phyloP scores from a whole-genome alignment of 2,113 vertebrate species.

The Furnarius figulus region DNA sequence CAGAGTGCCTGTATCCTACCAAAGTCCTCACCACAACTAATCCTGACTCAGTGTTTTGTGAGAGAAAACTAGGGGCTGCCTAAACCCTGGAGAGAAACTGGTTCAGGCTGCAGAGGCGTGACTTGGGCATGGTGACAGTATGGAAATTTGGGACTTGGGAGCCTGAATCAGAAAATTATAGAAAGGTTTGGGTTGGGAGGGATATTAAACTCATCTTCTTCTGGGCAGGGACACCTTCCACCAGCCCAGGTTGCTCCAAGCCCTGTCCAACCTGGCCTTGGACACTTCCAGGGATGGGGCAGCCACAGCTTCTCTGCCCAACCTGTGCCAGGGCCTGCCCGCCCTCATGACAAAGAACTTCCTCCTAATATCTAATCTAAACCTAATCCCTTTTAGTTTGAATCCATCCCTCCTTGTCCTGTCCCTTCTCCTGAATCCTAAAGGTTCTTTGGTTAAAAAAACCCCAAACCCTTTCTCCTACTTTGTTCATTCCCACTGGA shows the following conservation, averaged over 20 bases:
- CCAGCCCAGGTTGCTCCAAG: background rate
- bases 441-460: background rate
- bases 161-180: background rate
- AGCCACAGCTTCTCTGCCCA: background rate
- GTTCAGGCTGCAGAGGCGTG: background rate
- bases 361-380: background rate
- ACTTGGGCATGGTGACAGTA: background rate
- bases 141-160: background rate
- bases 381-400: background rate
- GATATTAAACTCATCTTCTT: background rate
- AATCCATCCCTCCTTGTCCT: background rate
- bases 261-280: background rate
- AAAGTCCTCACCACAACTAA: background rate
- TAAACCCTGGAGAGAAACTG: background rate
- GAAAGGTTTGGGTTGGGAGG: background rate
- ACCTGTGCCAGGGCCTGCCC: background rate
- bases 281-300: background rate
- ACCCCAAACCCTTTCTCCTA: rapidly evolving
- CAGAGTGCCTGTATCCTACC: background rate
- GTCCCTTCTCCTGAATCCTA: background rate
- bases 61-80: background rate
- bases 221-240: background rate
- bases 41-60: background rate
- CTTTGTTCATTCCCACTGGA: background rate
- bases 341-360: background rate